phyloP scores from a whole-genome alignment of 2,888 invertebrate genomes.

The Drosophila subquinaria region DNA sequence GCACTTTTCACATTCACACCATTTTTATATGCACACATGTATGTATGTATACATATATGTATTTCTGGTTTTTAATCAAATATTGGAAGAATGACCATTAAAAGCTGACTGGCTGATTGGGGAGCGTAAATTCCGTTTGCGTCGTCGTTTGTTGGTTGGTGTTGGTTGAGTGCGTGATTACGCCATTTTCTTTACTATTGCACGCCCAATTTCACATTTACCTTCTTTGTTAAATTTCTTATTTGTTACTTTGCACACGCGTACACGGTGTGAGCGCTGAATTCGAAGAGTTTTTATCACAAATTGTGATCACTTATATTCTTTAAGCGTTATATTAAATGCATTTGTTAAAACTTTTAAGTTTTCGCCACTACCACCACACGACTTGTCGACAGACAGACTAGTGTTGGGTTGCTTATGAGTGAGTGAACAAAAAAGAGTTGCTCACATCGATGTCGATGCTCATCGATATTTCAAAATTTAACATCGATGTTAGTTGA shows the following conservation, averaged over 20 bases:
- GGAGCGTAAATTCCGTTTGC: conserved; percentile 72
- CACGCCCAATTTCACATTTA: conserved; percentile 78
- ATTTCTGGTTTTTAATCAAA: conserved; percentile 62
- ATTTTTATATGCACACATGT: conserved; percentile 35
- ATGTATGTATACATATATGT: conserved; percentile 40
- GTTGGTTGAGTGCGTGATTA: conserved; percentile 76
- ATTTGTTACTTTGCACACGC: conserved; percentile 48
- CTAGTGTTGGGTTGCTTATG: no score
- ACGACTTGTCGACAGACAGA: conserved; percentile 55
- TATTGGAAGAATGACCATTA: conserved; percentile 64
- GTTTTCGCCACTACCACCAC: conserved; percentile 63
- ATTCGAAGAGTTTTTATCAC: conserved; percentile 29
- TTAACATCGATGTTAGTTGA: no score
- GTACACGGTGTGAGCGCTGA: conserved; percentile 33
- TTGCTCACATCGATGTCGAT: no score
- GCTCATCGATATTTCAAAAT: no score
- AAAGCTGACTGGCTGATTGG: conserved; percentile 74
- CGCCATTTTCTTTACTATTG: conserved; percentile 78
- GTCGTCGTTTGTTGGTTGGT: conserved; percentile 64
- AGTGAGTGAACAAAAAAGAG: no score
- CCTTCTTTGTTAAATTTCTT: conserved; percentile 61
- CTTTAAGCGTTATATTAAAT: conserved; percentile 49
- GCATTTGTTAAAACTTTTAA: conserved; percentile 60
- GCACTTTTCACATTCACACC: conserved; percentile 66
- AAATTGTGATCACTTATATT: conserved; percentile 20